A percentile compares a stretch with the other conserved stretches of the same genome.
Evolutionary conservation across 2,113 vertebrate species (phyloP).

Genomic region (Lycocorax pyrrhopterus): DNA sequence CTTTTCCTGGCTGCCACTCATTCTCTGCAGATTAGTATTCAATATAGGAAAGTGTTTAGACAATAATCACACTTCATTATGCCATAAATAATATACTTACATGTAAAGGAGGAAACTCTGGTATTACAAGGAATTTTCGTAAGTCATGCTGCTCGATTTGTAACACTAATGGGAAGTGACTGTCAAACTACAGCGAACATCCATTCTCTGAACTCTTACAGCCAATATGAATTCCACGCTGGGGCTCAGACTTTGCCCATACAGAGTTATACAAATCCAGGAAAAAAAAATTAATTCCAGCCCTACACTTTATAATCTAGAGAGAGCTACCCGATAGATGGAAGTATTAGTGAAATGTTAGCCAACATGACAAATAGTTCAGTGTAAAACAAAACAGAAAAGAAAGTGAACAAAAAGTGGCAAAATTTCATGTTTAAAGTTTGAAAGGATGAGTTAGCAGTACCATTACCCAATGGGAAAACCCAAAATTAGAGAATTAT

Average conservation of each 20-base stretch:
- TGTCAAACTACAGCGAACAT: background rate
- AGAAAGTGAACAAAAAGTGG: background rate
- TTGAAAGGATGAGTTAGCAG: background rate
- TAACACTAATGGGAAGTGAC: background rate
- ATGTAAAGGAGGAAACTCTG: slow-evolving; percentile 14
- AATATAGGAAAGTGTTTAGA: slow-evolving; percentile 81
- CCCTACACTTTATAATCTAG: background rate
- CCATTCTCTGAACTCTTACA: background rate
- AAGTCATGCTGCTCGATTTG: background rate
- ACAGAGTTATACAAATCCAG: background rate
- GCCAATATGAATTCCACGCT: background rate
- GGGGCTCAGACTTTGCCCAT: background rate
- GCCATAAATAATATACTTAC: slow-evolving; percentile 49
- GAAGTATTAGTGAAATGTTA: background rate
- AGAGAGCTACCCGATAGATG: background rate
- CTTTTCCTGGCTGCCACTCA: slow-evolving; percentile 83
- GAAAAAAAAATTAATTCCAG: background rate
- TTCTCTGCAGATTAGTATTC: slow-evolving; percentile 81
- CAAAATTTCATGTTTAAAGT: background rate
- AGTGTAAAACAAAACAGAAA: background rate
- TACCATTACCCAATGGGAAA: background rate
- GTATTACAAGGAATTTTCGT: background rate
- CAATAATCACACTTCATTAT: slow-evolving; percentile 23
- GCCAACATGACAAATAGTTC: background rate
- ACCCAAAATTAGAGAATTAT: background rate